Conservation (phyloP, 2,888 invertebrate species). For the Cerceris ruficornis region DNA sequence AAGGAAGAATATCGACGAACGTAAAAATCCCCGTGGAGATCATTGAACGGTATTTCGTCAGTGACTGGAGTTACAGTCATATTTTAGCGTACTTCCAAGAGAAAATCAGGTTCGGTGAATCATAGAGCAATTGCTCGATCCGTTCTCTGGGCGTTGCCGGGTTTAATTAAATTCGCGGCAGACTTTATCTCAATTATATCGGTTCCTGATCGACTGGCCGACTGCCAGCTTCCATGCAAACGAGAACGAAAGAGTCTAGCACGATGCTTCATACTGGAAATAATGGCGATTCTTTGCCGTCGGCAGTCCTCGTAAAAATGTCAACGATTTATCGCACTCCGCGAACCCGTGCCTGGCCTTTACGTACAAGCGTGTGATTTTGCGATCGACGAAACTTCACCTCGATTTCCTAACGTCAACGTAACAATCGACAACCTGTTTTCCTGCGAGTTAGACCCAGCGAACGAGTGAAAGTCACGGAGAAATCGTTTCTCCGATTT, state of each 20-base stretch:
- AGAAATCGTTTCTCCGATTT: constrained; percentile 54
- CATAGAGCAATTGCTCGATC: constrained; percentile 23
- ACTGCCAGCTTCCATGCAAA: constrained; percentile 46
- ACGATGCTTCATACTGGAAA: constrained; percentile 36
- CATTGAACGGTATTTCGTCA: neutral
- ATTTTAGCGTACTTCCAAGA: neutral
- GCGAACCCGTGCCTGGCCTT: neutral
- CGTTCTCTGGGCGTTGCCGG: constrained; percentile 32
- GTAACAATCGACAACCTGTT: constrained; percentile 27
- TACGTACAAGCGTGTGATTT: too few relatives aligned
- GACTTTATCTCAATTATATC: constrained; percentile 56
- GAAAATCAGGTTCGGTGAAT: constrained; percentile 9
- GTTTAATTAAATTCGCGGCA: constrained; percentile 69
- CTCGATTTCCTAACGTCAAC: neutral
- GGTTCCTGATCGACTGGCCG: constrained; percentile 58
- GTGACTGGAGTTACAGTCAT: neutral
- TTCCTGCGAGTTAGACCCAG: neutral
- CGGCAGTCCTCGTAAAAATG: constrained; percentile 16
- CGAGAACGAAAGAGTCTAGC: constrained; percentile 24
- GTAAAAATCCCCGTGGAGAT: too few relatives aligned
- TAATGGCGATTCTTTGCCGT: constrained; percentile 36
- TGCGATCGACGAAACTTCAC: neutral
- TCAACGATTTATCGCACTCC: neutral
- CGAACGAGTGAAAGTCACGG: constrained; percentile 50
- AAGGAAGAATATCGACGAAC: too few relatives aligned